These are phyloP conservation scores for Porites rus DNA, from an alignment of 92 coral and sea anemone genomes.

Conservation along the genomic window DNA sequence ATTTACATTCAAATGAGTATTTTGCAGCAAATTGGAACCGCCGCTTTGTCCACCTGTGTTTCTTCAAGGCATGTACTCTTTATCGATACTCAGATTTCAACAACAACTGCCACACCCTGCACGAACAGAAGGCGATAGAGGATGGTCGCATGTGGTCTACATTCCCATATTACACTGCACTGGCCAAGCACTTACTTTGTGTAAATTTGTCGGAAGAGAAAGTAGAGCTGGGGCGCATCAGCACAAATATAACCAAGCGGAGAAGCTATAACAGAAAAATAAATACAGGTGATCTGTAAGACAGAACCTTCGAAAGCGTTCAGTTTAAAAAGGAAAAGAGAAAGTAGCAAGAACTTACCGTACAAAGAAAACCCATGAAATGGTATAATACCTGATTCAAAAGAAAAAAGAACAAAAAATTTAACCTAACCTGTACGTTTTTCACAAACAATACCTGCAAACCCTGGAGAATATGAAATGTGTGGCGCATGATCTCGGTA, in stretches of 20 bases:
- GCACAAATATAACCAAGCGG: constrained; percentile 95
- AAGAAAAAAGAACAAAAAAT: neutral
- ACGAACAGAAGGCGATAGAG: too few relatives aligned
- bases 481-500: too few relatives aligned
- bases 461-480: too few relatives aligned
- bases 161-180: neutral
- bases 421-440: too few relatives aligned
- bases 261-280: constrained; percentile 70
- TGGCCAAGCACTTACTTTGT: constrained; percentile 66
- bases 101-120: too few relatives aligned
- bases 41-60: too few relatives aligned
- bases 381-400: constrained; percentile 85
- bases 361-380: constrained; percentile 97
- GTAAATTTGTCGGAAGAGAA: constrained; percentile 88
- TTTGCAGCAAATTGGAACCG: too few relatives aligned
- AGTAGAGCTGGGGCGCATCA: constrained; percentile 88
- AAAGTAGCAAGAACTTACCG: constrained; percentile 62
- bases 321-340: too few relatives aligned
- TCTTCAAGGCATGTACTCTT: too few relatives aligned
- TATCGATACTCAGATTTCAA: too few relatives aligned
- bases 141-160: neutral
- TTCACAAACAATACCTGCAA: neutral
- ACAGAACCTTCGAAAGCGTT: too few relatives aligned
- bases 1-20: too few relatives aligned
- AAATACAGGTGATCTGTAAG: neutral